phyloP scores from a whole-genome alignment of 2,113 vertebrate species.

The Boulengeromyrus knoepffleri region DNA sequence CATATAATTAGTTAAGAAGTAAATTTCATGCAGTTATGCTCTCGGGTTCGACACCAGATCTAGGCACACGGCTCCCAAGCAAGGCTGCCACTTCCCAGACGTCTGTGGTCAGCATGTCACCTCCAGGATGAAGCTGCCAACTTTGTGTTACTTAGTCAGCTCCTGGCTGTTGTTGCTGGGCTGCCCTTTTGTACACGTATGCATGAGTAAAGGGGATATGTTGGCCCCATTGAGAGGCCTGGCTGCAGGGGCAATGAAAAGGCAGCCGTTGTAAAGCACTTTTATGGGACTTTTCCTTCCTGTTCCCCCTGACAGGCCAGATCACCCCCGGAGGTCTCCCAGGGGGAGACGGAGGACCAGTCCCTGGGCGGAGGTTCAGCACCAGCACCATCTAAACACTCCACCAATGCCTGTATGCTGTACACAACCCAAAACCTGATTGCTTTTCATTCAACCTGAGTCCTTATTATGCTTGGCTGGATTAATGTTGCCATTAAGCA shows the following conservation, averaged over 20 bases:
- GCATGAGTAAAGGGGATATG: neutral
- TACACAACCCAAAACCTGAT: neutral
- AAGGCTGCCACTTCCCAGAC: neutral
- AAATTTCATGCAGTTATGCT: neutral
- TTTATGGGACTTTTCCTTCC: conserved; percentile 12
- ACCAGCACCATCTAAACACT: neutral
- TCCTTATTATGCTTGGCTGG: neutral
- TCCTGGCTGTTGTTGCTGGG: neutral
- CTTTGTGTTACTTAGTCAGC: neutral
- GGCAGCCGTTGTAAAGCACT: neutral
- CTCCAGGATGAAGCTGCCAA: neutral
- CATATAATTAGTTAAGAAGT: neutral
- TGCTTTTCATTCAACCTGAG: neutral
- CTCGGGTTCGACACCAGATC: neutral
- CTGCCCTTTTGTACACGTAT: neutral
- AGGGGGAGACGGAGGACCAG: neutral
- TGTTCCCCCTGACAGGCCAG: neutral
- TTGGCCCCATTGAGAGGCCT: neutral
- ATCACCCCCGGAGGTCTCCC: neutral
- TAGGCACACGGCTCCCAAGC: neutral
- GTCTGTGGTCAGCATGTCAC: neutral
- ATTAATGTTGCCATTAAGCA: neutral
- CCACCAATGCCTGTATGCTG: neutral
- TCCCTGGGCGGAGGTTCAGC: neutral
- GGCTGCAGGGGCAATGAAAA: neutral